Conservation (phyloP, 2,888 invertebrate genomes). For the Rotaria sp. region DNA sequence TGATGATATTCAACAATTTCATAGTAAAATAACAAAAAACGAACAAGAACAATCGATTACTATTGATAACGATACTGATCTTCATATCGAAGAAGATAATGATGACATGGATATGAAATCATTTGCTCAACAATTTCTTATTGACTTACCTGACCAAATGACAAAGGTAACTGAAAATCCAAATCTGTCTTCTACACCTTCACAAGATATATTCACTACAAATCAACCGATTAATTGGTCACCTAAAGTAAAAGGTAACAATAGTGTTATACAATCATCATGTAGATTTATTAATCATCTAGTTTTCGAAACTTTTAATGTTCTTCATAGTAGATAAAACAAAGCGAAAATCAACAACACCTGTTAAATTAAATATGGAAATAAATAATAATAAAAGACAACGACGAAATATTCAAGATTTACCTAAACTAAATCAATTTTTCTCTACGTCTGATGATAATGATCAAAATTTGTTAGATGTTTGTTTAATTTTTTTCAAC, state of each 20-base stretch:
- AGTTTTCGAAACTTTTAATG: neutral
- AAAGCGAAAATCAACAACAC: neutral
- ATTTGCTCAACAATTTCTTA: neutral
- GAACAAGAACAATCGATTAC: neutral
- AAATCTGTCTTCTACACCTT: neutral
- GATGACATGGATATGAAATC: neutral
- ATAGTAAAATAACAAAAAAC: neutral
- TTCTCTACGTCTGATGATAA: neutral
- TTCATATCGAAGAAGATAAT: neutral
- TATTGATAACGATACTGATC: neutral
- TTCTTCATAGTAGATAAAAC: neutral
- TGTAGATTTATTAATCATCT: neutral
- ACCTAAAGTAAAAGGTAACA: neutral
- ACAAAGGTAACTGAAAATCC: neutral
- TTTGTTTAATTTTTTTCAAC: neutral
- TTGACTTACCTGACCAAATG: neutral
- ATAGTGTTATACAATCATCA: neutral
- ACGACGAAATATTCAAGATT: neutral
- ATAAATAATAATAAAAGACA: neutral
- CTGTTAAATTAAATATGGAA: neutral
- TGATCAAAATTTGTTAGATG: neutral
- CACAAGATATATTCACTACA: neutral
- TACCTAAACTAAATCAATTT: neutral
- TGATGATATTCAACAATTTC: neutral
- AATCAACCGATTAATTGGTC: neutral